These are phyloP conservation scores for Mustela lutreola DNA, from an alignment of 2,113 vertebrate species.

Conservation along the genomic window DNA sequence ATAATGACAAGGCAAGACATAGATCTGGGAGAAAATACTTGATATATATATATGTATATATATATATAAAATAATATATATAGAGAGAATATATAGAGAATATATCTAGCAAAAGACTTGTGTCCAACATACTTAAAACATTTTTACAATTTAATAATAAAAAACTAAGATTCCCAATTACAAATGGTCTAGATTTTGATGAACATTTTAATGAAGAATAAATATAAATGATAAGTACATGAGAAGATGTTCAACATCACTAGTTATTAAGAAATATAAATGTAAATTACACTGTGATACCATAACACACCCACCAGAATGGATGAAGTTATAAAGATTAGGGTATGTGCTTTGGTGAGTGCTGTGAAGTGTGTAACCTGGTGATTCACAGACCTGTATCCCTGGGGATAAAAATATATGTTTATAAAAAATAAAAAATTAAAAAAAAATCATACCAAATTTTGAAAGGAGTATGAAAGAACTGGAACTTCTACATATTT, in stretches of 20 bases:
- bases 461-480: not conserved
- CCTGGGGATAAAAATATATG: no score
- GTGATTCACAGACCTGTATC: no score
- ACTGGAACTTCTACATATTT: not conserved
- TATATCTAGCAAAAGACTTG: not conserved
- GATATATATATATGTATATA: no score
- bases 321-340: not conserved
- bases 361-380: no score
- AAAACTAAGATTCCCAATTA: not conserved
- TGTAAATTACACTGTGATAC: not conserved
- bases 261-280: not conserved
- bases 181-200: not conserved
- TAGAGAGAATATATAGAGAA: no score
- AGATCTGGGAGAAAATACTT: not conserved
- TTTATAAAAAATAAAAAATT: no score
- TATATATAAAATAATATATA: no score
- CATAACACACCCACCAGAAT: not conserved
- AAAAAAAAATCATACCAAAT: not conserved
- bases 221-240: not conserved
- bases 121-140: not conserved
- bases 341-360: no score
- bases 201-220: not conserved
- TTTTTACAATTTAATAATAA: not conserved
- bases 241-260: not conserved
- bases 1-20: not conserved